Base-by-base conservation (phyloP, 2,113 vertebrate genomes). In the Catharus fuscescens region DNA sequence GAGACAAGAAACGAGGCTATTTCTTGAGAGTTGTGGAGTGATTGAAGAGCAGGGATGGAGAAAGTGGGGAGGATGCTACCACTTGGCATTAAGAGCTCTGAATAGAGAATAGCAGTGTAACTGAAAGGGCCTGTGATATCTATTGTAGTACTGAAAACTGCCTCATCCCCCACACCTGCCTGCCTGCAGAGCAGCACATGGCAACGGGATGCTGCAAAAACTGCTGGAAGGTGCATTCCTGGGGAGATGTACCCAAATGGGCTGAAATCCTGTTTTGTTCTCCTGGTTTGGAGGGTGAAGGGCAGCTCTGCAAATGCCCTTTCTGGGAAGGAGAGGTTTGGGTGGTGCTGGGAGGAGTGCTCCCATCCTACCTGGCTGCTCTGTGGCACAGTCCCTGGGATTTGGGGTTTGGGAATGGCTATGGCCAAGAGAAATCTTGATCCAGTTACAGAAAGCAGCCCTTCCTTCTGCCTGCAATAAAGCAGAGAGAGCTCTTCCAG, bases 21-120 rank as follows among this genome's bases (percentile, higher is more conserved):
- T 96, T 85, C 79, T 76, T 72, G 92, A 73, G 90, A 65, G 34
- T 18, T 54, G 61, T 2, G 4, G 61, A n/a, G 38, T 66, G 94
- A 91, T 65, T 91, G 93, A 96, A 94, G 87, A 93, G 59, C 3
- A 0, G 34, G 66, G 54, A 52, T 67, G 85, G 84, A 83, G 93
- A 84, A 90, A 86, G 79, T 31, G 36, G 74, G 62, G 84, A 92
- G 94, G 95, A 91, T 70, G 93, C 89, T 73, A 54, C 89, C 5
- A 61, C 81, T 62, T 36, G 59, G 77, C 29, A n/a, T 71, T 91
- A 91, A 94, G 86, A 92, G 86, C 83, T 92, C 94, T 88, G 86
- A 93, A 91, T 20, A 80, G 88, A 88, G 91, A 86, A 92, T 81
- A 93, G 19, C 69, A 64, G 92, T 59, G n/a, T 56, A 48, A 50